Conservation (phyloP, 2,888 invertebrate genomes). For the Sinhomidia bicolor region DNA sequence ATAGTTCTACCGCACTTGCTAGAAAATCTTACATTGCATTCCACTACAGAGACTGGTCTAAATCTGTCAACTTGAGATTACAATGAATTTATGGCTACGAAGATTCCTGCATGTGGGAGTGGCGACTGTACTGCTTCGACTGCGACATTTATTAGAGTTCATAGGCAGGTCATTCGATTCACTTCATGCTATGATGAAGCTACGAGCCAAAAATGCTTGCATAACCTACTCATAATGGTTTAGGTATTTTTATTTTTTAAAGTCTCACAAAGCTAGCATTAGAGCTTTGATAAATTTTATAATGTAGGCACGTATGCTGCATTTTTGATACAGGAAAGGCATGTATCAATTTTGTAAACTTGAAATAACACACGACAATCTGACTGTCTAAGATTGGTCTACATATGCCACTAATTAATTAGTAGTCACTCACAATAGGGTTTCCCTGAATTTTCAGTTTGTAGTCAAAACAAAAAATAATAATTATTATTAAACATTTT, state of each 20-base stretch:
- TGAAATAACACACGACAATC: neutral
- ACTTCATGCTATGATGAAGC: conserved; percentile 56
- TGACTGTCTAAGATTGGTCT: conserved; percentile 1
- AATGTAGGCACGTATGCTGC: no score
- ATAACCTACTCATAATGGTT: conserved; percentile 12
- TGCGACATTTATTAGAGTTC: conserved; percentile 45
- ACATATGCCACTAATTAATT: neutral
- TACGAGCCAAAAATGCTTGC: conserved; percentile 24
- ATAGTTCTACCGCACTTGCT: no score
- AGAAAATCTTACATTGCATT: no score
- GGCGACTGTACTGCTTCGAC: conserved; percentile 1
- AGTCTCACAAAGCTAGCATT: no score
- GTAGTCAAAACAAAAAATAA: neutral
- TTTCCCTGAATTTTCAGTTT: neutral
- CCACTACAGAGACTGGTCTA: neutral
- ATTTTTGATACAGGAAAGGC: neutral
- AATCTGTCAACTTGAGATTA: conserved; percentile 48
- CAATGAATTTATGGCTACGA: conserved; percentile 11
- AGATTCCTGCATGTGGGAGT: conserved; percentile 7
- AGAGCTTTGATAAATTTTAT: no score
- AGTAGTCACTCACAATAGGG: neutral
- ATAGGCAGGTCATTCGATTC: conserved; percentile 58
- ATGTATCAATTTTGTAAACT: neutral
- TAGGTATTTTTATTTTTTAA: no score
- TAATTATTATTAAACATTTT: no score